A percentile compares a stretch with the other conserved stretches of the same genome.
Conservation (phyloP, 2,113 vertebrate species). For the Sphaerodactylus townsendi region DNA sequence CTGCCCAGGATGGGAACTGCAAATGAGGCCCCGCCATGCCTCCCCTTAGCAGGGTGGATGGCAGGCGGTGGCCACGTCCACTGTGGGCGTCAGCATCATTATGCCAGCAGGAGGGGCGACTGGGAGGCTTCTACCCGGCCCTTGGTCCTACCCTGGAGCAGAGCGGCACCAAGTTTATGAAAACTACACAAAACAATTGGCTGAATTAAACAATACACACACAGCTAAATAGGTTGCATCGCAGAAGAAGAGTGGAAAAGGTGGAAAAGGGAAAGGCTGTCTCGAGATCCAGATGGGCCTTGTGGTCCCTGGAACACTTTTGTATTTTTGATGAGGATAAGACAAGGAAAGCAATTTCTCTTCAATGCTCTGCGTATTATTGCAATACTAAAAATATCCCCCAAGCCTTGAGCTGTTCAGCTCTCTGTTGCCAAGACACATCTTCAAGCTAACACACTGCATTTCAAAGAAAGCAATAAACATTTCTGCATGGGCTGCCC, state of each 20-base stretch:
- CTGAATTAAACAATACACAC: slow-evolving; percentile 40
- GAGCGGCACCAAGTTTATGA: too few species aligned
- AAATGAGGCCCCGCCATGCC: too few species aligned
- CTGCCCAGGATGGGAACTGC: too few species aligned
- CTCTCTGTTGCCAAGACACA: slow-evolving; percentile 29
- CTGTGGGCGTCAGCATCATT: too few species aligned
- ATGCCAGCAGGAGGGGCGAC: too few species aligned
- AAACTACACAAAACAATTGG: too few species aligned
- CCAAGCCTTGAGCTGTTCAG: slow-evolving; percentile 32
- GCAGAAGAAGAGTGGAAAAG: slow-evolving; percentile 35
- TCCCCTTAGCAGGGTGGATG: too few species aligned
- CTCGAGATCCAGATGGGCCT: slow-evolving; percentile 62
- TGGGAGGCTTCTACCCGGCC: too few species aligned
- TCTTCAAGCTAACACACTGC: slow-evolving; percentile 61
- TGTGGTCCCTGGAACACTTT: slow-evolving; percentile 68
- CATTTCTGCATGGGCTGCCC: slow-evolving; percentile 65
- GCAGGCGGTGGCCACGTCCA: too few species aligned
- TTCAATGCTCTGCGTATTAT: slow-evolving; percentile 63
- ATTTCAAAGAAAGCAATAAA: slow-evolving; percentile 66
- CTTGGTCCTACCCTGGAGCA: too few species aligned
- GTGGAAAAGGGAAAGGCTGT: slow-evolving; percentile 44
- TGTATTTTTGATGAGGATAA: slow-evolving; percentile 69
- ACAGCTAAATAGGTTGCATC: slow-evolving; percentile 46
- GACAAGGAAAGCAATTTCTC: slow-evolving; percentile 68
- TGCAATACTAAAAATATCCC: slow-evolving; percentile 68